These are phyloP conservation scores for Brachyhypopomus occidentalis DNA, from an alignment of 2,113 vertebrate species.

Conservation along the genomic window DNA sequence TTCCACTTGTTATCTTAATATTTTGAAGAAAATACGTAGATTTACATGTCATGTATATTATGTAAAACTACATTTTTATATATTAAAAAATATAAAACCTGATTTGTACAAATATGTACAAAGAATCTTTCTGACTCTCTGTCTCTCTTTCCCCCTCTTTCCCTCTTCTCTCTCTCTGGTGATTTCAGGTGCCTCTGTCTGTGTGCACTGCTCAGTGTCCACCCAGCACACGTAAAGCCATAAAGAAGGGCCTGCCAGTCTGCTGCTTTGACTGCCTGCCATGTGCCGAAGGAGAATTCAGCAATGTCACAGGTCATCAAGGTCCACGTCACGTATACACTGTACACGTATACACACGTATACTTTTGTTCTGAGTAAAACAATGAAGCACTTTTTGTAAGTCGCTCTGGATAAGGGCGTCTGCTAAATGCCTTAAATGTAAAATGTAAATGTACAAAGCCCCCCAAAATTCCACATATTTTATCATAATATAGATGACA, in stretches of 20 bases:
- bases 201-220: constrained; percentile 72
- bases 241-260: constrained; percentile 70
- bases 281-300: constrained; percentile 76
- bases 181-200: constrained; percentile 69
- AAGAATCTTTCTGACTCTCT: background rate
- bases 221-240: constrained; percentile 70
- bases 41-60: too few species aligned
- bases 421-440: too few species aligned
- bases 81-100: too few species aligned
- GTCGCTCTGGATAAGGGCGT: too few species aligned
- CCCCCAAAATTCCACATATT: background rate
- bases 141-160: background rate
- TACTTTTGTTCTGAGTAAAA: too few species aligned
- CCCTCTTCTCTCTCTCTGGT: background rate
- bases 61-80: too few species aligned
- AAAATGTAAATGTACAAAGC: too few species aligned
- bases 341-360: too few species aligned
- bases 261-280: constrained; percentile 80
- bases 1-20: too few species aligned
- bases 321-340: background rate
- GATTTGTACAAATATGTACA: too few species aligned
- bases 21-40: too few species aligned
- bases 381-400: too few species aligned
- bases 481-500: background rate
- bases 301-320: constrained; percentile 68